phyloP scores from a whole-genome alignment of 1,140 invertebrate species.

The Tetramorium parvispinum region DNA sequence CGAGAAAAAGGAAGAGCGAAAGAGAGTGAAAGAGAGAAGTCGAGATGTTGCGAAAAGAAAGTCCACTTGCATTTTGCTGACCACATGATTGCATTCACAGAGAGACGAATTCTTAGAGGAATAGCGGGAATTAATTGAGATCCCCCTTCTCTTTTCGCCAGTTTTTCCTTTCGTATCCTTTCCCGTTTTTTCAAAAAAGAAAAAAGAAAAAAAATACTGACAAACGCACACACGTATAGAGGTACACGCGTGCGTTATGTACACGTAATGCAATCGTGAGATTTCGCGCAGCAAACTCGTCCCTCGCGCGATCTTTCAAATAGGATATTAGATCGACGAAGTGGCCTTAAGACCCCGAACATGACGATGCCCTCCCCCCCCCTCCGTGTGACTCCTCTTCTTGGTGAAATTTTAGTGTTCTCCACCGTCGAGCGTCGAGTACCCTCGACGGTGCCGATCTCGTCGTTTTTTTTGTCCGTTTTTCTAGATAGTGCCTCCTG shows the following conservation, averaged over 20 bases:
- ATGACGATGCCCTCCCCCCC: background rate
- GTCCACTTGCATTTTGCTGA: conserved; percentile 53
- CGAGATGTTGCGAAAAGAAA: conserved; percentile 41
- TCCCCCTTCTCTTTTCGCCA: background rate
- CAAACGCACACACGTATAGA: background rate
- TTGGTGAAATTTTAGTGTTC: conserved; percentile 41
- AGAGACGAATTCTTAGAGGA: conserved; percentile 14
- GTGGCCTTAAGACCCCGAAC: conserved; percentile 56
- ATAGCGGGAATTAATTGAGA: conserved; percentile 22
- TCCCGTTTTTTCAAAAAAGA: background rate
- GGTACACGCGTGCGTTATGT: background rate
- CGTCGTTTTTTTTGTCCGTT: background rate
- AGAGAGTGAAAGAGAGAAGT: conserved; percentile 10
- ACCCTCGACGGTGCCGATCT: background rate
- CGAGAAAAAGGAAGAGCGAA: conserved; percentile 38
- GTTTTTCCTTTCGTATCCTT: conserved; percentile 33
- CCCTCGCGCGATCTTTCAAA: conserved; percentile 42
- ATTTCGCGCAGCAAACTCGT: conserved; percentile 51
- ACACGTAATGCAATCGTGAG: conserved; percentile 38
- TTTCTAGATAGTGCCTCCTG: background rate
- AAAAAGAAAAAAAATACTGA: background rate
- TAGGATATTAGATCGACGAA: conserved; percentile 57
- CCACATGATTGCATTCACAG: conserved; percentile 52
- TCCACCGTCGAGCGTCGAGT: conserved; percentile 16
- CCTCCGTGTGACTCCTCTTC: conserved; percentile 22